Evolutionary conservation across 2,888 invertebrate species (phyloP).

Genomic region (Sacculina carcini): DNA sequence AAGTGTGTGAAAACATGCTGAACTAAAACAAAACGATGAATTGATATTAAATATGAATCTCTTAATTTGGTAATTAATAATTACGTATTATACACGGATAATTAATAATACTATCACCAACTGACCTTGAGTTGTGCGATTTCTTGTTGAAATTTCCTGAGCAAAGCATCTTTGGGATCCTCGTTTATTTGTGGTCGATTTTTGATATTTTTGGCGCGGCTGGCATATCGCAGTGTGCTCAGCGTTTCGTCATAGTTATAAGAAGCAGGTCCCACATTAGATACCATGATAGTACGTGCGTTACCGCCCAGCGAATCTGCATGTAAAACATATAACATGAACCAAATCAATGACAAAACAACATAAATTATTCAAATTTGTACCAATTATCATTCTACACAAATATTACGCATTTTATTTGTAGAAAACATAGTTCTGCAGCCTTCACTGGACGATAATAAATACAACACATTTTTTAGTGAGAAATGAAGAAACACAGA

Average conservation of each 20-base stretch:
- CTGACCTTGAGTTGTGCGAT: constrained; percentile 37
- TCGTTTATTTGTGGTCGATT: constrained; percentile 96
- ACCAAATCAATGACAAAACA: background rate
- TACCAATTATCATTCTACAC: too few relatives aligned
- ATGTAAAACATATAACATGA: constrained; percentile 7
- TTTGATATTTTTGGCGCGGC: constrained; percentile 92
- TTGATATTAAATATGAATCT: background rate
- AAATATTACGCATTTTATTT: too few relatives aligned
- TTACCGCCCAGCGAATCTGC: constrained; percentile 88
- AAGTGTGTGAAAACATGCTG: too few relatives aligned
- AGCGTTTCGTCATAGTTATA: constrained; percentile 95
- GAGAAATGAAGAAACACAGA: too few relatives aligned
- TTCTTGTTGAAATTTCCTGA: constrained; percentile 83
- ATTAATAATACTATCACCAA: background rate
- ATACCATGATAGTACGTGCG: constrained; percentile 97
- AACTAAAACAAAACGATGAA: background rate
- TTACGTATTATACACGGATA: too few relatives aligned
- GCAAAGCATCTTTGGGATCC: constrained; percentile 91
- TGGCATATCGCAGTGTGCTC: constrained; percentile 85
- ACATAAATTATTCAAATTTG: background rate
- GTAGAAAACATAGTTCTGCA: too few relatives aligned
- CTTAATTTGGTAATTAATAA: too few relatives aligned
- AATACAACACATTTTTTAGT: too few relatives aligned
- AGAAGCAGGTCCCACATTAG: constrained; percentile 89
- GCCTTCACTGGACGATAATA: too few relatives aligned